Evolutionary conservation across 2,888 invertebrate species (phyloP).

Genomic region (Automeris io): DNA sequence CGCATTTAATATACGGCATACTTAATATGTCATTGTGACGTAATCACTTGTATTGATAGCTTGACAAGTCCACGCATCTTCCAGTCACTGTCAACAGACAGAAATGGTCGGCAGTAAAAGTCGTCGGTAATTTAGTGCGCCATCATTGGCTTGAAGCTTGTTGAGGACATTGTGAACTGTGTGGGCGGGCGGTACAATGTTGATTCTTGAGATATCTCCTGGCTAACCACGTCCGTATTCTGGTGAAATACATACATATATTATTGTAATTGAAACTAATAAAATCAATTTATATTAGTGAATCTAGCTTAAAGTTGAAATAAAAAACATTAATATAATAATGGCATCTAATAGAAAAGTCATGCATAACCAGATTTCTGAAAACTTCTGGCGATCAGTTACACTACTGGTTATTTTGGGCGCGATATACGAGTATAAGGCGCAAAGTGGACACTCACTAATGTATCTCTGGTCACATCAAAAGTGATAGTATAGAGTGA

Average conservation of each 20-base stretch:
- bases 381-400: no score
- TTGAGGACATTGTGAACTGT: constrained; percentile 39
- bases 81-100: constrained; percentile 48
- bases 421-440: no score
- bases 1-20: constrained; percentile 6
- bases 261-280: neutral
- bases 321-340: no score
- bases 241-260: constrained; percentile 12
- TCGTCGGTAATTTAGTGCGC: constrained; percentile 56
- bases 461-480: no score
- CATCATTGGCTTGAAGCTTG: constrained; percentile 48
- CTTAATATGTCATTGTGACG: constrained; percentile 23
- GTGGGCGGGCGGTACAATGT: constrained; percentile 52
- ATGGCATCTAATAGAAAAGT: no score
- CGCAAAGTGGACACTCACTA: no score
- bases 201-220: constrained; percentile 54
- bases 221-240: constrained; percentile 25
- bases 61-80: constrained; percentile 31
- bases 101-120: constrained; percentile 56
- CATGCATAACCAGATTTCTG: no score
- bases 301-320: no score
- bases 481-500: no score
- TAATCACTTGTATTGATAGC: constrained; percentile 40
- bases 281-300: no score
- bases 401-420: no score